Conservation (phyloP, 2,888 invertebrate species). For the Eristalis intricaria region DNA sequence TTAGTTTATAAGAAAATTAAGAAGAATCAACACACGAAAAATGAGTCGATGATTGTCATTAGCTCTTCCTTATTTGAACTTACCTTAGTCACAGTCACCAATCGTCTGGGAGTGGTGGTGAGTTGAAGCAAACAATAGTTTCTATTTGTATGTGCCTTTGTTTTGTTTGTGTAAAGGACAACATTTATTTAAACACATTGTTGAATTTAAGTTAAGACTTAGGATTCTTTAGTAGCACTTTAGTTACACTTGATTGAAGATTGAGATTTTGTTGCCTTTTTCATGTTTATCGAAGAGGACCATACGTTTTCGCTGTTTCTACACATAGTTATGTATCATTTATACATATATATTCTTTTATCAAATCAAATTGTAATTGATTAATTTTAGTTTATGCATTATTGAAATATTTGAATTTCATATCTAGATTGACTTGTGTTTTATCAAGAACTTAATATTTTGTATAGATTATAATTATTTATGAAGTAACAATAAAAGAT, state of each 20-base stretch:
- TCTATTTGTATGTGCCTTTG: conserved; percentile 73
- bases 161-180: conserved; percentile 65
- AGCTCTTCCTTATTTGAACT: conserved; percentile 43
- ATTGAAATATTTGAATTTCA: conserved; percentile 50
- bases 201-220: conserved; percentile 40
- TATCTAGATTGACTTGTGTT: conserved; percentile 66
- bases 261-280: conserved; percentile 24
- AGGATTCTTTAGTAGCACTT: conserved; percentile 37
- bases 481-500: conserved; percentile 53
- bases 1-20: conserved; percentile 51
- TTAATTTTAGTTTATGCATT: conserved; percentile 27
- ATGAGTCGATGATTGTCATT: conserved; percentile 14
- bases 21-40: not conserved
- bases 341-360: not conserved
- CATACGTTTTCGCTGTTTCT: not conserved
- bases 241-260: conserved; percentile 27
- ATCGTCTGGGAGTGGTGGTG: conserved; percentile 6
- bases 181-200: conserved; percentile 50
- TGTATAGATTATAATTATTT: conserved; percentile 65
- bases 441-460: conserved; percentile 56
- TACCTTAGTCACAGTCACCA: conserved; percentile 30
- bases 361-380: conserved; percentile 31
- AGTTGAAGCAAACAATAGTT: conserved; percentile 67
- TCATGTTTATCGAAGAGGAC: not conserved
- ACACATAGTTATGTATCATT: conserved; percentile 1